Percentiles rank a stretch among this genome's conserved stretches.
phyloP scores from a whole-genome alignment of 92 coral and sea anemone species.

The Virgularia gustaviana region DNA sequence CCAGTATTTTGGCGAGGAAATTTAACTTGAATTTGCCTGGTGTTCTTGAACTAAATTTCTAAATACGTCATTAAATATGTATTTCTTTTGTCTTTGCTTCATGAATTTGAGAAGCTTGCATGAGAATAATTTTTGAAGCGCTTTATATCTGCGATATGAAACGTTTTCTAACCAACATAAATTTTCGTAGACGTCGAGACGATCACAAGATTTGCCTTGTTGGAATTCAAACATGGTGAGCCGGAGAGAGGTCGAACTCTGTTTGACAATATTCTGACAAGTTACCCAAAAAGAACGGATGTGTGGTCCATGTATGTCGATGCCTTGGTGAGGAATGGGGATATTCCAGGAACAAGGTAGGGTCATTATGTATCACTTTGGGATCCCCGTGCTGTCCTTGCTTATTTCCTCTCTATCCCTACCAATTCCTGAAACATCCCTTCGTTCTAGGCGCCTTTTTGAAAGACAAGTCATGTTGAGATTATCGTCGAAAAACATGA shows the following conservation, averaged over 20 bases:
- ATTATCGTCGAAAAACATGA: conserved; percentile 89
- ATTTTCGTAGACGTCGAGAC: conserved; percentile 73
- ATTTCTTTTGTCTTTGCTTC: too few relatives aligned
- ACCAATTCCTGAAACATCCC: neutral
- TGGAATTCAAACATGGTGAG: conserved; percentile 92
- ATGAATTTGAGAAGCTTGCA: too few relatives aligned
- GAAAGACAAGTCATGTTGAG: conserved; percentile 80
- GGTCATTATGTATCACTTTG: neutral
- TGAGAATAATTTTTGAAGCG: too few relatives aligned
- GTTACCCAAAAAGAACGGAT: conserved; percentile 93
- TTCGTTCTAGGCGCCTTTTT: conserved; percentile 69
- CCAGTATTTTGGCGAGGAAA: too few relatives aligned
- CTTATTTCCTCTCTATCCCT: neutral
- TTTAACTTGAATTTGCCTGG: too few relatives aligned
- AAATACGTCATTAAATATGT: too few relatives aligned
- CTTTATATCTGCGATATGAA: too few relatives aligned
- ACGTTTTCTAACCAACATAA: too few relatives aligned
- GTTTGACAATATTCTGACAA: conserved; percentile 77
- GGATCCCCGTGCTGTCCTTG: neutral
- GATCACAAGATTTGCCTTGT: conserved; percentile 76
- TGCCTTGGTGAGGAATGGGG: conserved; percentile 79
- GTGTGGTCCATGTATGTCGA: conserved; percentile 92
- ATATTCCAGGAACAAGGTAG: conserved; percentile 67
- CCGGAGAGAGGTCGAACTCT: conserved; percentile 96
- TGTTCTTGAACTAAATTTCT: too few relatives aligned